phyloP scores from a whole-genome alignment of 2,113 vertebrate genomes.

The Prunella fulvescens region DNA sequence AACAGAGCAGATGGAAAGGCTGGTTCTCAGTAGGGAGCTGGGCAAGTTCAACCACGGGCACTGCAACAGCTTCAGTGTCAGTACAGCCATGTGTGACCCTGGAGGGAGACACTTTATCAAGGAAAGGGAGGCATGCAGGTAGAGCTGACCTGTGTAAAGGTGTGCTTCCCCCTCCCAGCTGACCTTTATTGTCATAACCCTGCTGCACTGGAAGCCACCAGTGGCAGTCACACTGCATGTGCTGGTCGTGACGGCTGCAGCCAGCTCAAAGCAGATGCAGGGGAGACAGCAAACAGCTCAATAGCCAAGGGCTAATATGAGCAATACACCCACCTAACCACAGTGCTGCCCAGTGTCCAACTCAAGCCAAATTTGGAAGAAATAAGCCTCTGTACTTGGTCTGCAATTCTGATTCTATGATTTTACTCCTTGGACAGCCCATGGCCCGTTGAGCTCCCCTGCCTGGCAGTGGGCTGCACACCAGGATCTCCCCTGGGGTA shows the following conservation, averaged over 20 bases:
- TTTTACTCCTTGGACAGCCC: background rate
- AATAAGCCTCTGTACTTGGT: background rate
- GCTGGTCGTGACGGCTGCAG: background rate
- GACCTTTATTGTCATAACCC: background rate
- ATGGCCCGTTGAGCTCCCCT: background rate
- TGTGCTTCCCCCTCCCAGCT: background rate
- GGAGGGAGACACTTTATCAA: background rate
- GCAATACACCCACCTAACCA: background rate
- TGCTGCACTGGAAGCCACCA: background rate
- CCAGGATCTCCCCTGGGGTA: background rate
- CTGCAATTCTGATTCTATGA: background rate
- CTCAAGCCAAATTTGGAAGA: background rate
- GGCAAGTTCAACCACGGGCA: background rate
- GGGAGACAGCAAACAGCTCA: background rate
- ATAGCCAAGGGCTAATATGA: background rate
- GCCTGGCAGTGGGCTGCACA: background rate
- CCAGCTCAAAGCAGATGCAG: background rate
- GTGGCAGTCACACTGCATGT: fast-evolving
- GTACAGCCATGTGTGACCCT: background rate
- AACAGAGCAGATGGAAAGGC: background rate
- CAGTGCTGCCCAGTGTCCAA: background rate
- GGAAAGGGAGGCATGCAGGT: background rate
- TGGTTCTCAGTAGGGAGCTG: background rate
- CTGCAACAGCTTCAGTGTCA: background rate
- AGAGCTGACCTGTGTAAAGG: fast-evolving